Evolutionary conservation across 2,888 invertebrate species (phyloP).

Genomic region (Eudasyphora cyanicolor): DNA sequence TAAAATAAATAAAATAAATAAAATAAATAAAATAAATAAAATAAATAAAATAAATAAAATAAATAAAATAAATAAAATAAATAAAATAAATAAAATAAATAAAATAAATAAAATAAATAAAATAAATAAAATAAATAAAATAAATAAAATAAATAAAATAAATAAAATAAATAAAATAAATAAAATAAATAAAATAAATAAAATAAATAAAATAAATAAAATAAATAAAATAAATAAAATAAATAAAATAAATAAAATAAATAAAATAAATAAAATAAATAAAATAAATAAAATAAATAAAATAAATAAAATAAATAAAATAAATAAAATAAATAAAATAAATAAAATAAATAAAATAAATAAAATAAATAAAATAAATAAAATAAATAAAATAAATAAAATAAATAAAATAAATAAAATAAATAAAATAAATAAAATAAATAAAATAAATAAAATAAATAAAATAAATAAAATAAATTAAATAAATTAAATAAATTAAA

Average conservation of each 20-base stretch:
- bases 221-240: not conserved
- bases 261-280: not conserved
- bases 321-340: not conserved
- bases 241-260: not conserved
- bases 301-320: not conserved
- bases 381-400: not conserved
- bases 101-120: not conserved
- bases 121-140: not conserved
- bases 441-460: not conserved
- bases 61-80: not conserved
- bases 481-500: too few species aligned
- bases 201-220: not conserved
- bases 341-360: not conserved
- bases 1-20: not conserved
- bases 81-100: not conserved
- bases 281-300: not conserved
- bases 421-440: not conserved
- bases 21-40: not conserved
- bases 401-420: not conserved
- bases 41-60: not conserved
- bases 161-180: not conserved
- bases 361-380: not conserved
- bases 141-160: not conserved
- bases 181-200: not conserved
- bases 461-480: too few species aligned